Evolutionary conservation across 2,797 vertebrate genomes (phyloP).

Genomic region (Coracias cyanogaster): DNA sequence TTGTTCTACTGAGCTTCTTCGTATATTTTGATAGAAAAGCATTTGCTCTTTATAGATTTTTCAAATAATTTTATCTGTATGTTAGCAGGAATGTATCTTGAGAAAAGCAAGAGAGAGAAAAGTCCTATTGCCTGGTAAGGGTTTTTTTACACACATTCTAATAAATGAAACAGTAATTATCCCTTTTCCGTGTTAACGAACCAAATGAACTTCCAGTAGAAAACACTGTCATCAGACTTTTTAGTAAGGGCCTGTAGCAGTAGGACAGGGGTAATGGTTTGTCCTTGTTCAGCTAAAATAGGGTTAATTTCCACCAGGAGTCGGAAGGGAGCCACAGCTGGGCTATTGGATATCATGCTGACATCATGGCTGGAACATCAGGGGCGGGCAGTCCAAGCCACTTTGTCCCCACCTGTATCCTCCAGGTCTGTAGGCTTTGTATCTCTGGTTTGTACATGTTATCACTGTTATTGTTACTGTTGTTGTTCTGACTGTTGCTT

Average conservation of each 20-base stretch:
- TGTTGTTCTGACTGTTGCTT: too few relatives aligned
- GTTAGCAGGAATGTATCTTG: not conserved
- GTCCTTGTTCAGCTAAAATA: too few relatives aligned
- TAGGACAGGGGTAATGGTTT: accelerated
- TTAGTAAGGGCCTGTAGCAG: accelerated
- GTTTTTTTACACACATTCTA: not conserved
- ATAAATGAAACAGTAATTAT: not conserved
- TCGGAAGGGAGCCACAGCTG: too few relatives aligned
- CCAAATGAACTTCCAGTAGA: not conserved
- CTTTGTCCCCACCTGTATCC: too few relatives aligned
- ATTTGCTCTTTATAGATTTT: not conserved
- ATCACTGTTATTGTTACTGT: too few relatives aligned
- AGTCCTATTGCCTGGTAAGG: not conserved
- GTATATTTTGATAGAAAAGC: not conserved
- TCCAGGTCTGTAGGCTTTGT: too few relatives aligned
- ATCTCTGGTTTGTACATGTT: too few relatives aligned
- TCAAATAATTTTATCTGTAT: constrained; percentile 29
- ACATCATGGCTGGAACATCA: too few relatives aligned
- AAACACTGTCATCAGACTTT: not conserved
- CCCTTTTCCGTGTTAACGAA: not conserved
- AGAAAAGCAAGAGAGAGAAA: not conserved
- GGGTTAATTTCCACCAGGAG: too few relatives aligned
- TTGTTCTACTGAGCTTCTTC: not conserved
- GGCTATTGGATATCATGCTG: too few relatives aligned
- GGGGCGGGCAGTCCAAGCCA: too few relatives aligned